Evolutionary conservation across 1,140 invertebrate species (phyloP).

Genomic region (Teleopsis dalmanni): DNA sequence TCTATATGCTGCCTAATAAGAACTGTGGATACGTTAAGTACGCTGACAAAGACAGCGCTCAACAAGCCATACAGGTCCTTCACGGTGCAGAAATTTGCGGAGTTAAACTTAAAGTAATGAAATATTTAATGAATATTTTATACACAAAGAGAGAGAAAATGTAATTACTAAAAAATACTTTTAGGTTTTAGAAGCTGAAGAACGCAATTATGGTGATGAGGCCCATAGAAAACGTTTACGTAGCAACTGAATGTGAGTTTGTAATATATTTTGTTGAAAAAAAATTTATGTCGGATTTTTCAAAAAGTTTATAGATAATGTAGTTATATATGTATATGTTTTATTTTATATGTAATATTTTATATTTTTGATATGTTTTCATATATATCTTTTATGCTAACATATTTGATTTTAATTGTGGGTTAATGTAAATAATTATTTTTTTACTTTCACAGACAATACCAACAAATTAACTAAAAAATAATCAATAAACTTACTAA

Average conservation of each 20-base stretch:
- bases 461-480: too few relatives aligned
- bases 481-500: too few relatives aligned
- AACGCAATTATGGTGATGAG: constrained; percentile 50
- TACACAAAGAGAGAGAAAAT: not conserved
- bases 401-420: too few relatives aligned
- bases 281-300: too few relatives aligned
- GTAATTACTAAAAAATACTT: constrained; percentile 38
- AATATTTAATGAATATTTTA: not conserved
- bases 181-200: constrained; percentile 85
- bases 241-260: constrained; percentile 35
- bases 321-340: too few relatives aligned
- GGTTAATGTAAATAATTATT: too few relatives aligned
- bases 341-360: too few relatives aligned
- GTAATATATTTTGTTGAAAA: too few relatives aligned
- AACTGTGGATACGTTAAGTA: constrained; percentile 90
- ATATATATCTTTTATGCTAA: too few relatives aligned
- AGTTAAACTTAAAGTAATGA: constrained; percentile 48
- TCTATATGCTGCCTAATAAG: constrained; percentile 79
- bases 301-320: too few relatives aligned
- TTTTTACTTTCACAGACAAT: too few relatives aligned
- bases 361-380: too few relatives aligned
- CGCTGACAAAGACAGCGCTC: constrained; percentile 66
- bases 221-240: constrained; percentile 33
- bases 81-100: constrained; percentile 79
- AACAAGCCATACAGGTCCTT: constrained; percentile 45